These are phyloP conservation scores for Valencia hispanica DNA, from an alignment of 2,797 vertebrate species.

Conservation along the genomic window DNA sequence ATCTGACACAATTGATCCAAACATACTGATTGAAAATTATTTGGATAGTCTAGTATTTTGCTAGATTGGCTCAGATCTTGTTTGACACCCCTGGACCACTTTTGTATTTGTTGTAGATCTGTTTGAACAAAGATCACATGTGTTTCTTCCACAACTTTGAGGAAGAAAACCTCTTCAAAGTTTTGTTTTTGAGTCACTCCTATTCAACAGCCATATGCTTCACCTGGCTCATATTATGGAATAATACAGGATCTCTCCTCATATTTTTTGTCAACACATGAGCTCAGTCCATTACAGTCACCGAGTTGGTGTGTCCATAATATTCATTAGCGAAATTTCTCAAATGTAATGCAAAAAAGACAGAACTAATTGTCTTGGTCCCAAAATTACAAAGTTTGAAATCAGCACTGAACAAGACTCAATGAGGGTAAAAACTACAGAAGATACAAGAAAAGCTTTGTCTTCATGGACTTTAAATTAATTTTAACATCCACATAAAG, in stretches of 20 bases:
- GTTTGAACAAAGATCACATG: not conserved
- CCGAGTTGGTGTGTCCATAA: not conserved
- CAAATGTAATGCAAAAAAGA: not conserved
- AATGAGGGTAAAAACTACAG: not conserved
- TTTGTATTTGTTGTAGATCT: not conserved
- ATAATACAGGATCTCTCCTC: not conserved
- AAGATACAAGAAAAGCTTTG: not conserved
- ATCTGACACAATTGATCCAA: not conserved
- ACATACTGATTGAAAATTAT: not conserved
- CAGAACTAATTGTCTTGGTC: not conserved
- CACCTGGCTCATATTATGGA: no score
- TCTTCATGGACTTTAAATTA: not conserved
- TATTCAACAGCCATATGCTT: not conserved
- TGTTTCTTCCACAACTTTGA: no score
- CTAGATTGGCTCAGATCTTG: not conserved
- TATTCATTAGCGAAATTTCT: no score
- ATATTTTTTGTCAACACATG: not conserved
- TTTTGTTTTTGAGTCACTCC: not conserved
- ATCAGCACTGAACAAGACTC: not conserved
- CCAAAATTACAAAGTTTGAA: not conserved
- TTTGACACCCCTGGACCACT: not conserved
- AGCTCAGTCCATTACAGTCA: not conserved
- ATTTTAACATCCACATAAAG: not conserved
- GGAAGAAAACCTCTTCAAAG: no score
- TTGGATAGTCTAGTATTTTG: not conserved